phyloP scores from a whole-genome alignment of 2,797 vertebrate species.

The Halcyon leucocephala region DNA sequence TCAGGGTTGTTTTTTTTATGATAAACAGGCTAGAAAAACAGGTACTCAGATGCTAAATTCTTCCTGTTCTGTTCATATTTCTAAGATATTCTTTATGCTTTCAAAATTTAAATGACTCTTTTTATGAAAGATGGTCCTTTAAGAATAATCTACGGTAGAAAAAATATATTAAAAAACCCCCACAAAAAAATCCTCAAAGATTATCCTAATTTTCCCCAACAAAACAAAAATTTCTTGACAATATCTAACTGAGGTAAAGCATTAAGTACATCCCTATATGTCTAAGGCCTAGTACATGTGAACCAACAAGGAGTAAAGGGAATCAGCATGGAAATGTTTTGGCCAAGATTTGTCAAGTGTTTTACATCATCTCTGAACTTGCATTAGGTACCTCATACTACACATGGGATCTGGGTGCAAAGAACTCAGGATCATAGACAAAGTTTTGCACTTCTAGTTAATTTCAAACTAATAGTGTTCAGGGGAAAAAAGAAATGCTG shows the following conservation, averaged over 20 bases:
- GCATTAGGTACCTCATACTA: neutral
- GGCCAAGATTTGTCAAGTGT: neutral
- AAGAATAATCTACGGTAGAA: neutral
- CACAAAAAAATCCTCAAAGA: too few species aligned
- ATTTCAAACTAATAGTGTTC: neutral
- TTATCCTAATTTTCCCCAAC: neutral
- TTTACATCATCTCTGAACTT: neutral
- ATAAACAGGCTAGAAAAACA: neutral
- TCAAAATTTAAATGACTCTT: neutral
- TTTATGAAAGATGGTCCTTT: accelerated
- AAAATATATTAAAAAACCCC: neutral
- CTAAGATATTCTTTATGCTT: neutral
- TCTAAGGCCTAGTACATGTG: neutral
- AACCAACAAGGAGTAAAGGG: neutral
- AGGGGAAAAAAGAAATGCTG: too few species aligned
- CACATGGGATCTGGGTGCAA: neutral
- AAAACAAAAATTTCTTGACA: neutral
- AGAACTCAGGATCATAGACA: accelerated
- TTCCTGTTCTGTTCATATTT: neutral
- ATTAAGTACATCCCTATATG: neutral
- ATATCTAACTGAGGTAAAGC: neutral
- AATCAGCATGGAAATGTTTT: neutral
- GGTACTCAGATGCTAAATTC: neutral
- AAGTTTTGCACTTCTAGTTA: neutral
- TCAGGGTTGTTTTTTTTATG: neutral